phyloP scores from a whole-genome alignment of 2,797 vertebrate genomes.

The Enteromius unitaeniatus region DNA sequence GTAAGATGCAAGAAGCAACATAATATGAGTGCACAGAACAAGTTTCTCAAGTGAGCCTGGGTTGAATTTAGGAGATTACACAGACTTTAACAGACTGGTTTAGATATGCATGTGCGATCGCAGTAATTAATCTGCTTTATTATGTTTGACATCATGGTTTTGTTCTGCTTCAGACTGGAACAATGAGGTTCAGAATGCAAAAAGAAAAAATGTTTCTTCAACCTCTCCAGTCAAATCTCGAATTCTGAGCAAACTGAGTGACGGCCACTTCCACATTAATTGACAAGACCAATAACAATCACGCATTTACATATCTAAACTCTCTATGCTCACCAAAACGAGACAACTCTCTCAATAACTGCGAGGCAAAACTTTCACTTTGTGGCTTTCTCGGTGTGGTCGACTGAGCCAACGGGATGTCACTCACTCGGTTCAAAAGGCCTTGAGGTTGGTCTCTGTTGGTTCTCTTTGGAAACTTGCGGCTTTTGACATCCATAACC shows the following conservation, averaged over 20 bases:
- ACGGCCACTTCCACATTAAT: constrained; percentile 63
- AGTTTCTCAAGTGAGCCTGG: not conserved
- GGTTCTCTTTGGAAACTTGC: constrained; percentile 84
- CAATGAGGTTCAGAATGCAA: constrained; percentile 64
- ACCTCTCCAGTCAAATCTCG: constrained; percentile 14
- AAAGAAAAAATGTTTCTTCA: constrained; percentile 4
- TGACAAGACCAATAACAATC: constrained; percentile 72
- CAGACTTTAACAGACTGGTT: not conserved
- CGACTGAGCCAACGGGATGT: constrained; percentile 77
- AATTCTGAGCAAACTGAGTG: constrained; percentile 58
- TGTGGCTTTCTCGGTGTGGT: constrained; percentile 81
- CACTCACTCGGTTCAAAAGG: constrained; percentile 79
- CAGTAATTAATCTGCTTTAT: constrained; percentile 68
- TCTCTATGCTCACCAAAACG: constrained; percentile 70
- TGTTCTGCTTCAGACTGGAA: constrained; percentile 64
- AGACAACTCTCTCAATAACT: constrained; percentile 81
- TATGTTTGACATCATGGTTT: constrained; percentile 70
- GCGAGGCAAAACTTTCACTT: constrained; percentile 82
- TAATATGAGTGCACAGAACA: not conserved
- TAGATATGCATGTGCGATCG: not conserved
- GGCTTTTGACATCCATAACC: constrained; percentile 82
- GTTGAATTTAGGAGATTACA: constrained; percentile 5
- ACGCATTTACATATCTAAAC: constrained; percentile 70
- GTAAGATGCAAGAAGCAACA: not conserved
- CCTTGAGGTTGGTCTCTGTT: constrained; percentile 80